phyloP scores from a whole-genome alignment of 2,797 vertebrate species.

The Nannoperca obscura region DNA sequence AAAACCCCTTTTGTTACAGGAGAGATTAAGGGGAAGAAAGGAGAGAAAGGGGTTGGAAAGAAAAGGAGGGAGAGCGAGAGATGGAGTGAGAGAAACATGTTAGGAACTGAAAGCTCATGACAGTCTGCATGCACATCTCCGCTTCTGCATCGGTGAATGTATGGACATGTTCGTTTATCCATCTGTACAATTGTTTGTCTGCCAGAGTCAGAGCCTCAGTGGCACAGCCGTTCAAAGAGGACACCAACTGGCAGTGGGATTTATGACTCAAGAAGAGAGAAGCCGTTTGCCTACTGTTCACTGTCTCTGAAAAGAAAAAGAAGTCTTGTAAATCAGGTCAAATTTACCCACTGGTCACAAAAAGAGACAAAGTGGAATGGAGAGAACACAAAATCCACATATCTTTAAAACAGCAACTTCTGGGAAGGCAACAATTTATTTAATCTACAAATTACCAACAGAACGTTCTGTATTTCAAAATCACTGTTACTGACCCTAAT shows the following conservation, averaged over 20 bases:
- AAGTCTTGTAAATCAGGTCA: constrained; percentile 29
- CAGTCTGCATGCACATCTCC: constrained; percentile 36
- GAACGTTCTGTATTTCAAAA: not conserved
- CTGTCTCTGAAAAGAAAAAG: constrained; percentile 31
- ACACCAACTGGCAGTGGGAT: constrained; percentile 68
- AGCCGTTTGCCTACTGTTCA: constrained; percentile 35
- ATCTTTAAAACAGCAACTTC: not conserved
- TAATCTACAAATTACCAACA: not conserved
- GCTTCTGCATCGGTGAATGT: constrained; percentile 46
- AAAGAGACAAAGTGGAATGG: not conserved
- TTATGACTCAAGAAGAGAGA: constrained; percentile 49
- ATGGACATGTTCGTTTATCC: constrained; percentile 55
- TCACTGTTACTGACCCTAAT: not conserved
- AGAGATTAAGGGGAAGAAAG: constrained; percentile 2
- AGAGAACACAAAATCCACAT: not conserved
- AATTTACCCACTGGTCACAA: constrained; percentile 3
- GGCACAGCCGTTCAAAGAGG: constrained; percentile 75
- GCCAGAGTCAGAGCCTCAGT: constrained; percentile 53
- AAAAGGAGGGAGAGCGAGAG: not conserved
- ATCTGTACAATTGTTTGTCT: constrained; percentile 67
- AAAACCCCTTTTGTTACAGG: constrained; percentile 61
- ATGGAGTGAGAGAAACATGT: constrained; percentile 14
- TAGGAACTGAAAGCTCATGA: not conserved
- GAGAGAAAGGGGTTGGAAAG: constrained; percentile 5
- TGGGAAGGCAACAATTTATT: not conserved